Percentiles rank a stretch among this genome's conserved stretches.
These are phyloP conservation scores for Arctia plantaginis DNA, from an alignment of 2,888 invertebrate species.

Conservation along the genomic window DNA sequence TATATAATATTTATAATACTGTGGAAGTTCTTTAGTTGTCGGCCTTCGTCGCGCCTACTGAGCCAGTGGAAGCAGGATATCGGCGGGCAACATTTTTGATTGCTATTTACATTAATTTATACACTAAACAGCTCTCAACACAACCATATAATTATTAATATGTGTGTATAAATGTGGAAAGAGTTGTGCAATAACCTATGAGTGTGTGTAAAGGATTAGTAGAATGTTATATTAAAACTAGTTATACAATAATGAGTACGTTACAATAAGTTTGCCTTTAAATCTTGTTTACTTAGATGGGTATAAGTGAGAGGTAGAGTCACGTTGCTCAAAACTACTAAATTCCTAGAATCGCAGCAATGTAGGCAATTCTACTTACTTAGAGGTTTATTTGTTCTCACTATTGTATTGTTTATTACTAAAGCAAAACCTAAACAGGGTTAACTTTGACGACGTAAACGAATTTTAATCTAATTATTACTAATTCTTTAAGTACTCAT, in stretches of 20 bases:
- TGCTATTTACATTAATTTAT: constrained; percentile 63
- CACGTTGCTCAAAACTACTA: background rate
- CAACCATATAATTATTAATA: background rate
- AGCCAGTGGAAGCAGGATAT: constrained; percentile 75
- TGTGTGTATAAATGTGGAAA: background rate
- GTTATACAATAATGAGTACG: background rate
- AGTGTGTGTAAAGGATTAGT: background rate
- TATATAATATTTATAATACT: background rate
- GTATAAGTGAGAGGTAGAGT: background rate
- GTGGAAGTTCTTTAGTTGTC: constrained; percentile 55
- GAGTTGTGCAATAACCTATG: background rate
- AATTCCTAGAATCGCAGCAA: background rate
- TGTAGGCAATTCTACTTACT: background rate
- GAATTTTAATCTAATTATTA: no score
- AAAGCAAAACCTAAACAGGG: background rate
- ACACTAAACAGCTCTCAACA: constrained; percentile 34
- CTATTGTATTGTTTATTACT: background rate
- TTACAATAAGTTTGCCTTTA: background rate
- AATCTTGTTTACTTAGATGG: background rate
- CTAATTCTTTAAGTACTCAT: no score
- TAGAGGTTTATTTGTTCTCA: background rate
- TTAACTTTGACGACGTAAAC: background rate
- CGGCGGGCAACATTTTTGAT: constrained; percentile 70
- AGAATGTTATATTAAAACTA: background rate
- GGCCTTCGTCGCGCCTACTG: constrained; percentile 80